phyloP scores from a whole-genome alignment of 2,888 invertebrate species.

The Polietes domitor region DNA sequence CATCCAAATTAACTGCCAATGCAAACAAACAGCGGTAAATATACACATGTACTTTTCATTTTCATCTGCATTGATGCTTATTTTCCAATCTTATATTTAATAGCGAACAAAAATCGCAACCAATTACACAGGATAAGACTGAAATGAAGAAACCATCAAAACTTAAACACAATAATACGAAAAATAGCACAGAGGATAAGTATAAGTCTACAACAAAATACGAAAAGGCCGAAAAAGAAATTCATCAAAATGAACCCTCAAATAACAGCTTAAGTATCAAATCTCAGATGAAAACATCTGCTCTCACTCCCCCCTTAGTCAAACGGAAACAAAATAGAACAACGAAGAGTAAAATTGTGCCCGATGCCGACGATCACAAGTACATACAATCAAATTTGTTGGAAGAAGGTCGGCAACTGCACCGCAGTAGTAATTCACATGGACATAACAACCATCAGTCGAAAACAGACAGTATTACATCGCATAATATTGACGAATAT shows the following conservation, averaged over 20 bases:
- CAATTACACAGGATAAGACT: slow-evolving; percentile 47
- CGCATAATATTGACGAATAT: background rate
- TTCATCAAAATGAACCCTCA: slow-evolving; percentile 24
- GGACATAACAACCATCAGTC: slow-evolving; percentile 15
- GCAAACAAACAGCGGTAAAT: slow-evolving; percentile 63
- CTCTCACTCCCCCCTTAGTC: slow-evolving; percentile 58
- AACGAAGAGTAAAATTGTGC: slow-evolving; percentile 7
- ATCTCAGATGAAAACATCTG: slow-evolving; percentile 48
- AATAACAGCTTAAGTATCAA: slow-evolving; percentile 42
- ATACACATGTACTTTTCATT: background rate
- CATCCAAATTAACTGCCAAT: slow-evolving; percentile 40
- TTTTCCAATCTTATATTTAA: background rate
- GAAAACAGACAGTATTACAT: background rate
- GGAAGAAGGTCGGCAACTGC: slow-evolving; percentile 30
- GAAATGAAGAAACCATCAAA: slow-evolving; percentile 63
- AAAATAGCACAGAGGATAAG: slow-evolving; percentile 44
- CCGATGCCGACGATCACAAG: slow-evolving; percentile 2
- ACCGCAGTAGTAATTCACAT: slow-evolving; percentile 47
- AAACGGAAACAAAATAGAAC: slow-evolving; percentile 60
- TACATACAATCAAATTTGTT: background rate
- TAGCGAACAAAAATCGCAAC: slow-evolving; percentile 43
- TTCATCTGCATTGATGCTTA: background rate
- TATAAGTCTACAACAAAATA: slow-evolving; percentile 37
- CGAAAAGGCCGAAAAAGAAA: slow-evolving; percentile 52
- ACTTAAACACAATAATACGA: slow-evolving; percentile 44